Evolutionary conservation across 2,113 vertebrate genomes (phyloP), one percentile per base, ranked within the genome.

Genomic region (Pelvicachromis taeniatus): DNA sequence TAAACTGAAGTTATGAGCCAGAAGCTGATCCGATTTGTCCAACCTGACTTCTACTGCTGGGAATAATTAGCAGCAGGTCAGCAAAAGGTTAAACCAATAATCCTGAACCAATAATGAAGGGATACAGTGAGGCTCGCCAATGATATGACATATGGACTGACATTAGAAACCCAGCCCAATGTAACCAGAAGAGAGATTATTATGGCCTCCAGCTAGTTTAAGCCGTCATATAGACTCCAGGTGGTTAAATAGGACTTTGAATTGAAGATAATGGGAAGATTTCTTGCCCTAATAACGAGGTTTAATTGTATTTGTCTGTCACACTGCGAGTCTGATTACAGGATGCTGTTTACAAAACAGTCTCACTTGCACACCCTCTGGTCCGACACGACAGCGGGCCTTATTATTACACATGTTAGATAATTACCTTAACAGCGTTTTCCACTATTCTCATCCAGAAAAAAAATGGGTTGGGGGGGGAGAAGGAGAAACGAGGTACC

Each of bases 61-160:
- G 77, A 52, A 68, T 75, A 82, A 65, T 54, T 38, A 87, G 50
- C 78, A 77, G 58, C 7, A 54, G 83, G 11, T 54, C 14, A 31
- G 84, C 82, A 91, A 87, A 89, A 90, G 77, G 89, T 87, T 89
- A 73, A 77, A 85, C 77, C 85, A 68, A 55, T 84, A 81, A 82
- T 65, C 82, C 83, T 78, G 73, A 63, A 48, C 78, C 68, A 81
- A 65, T 33, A 13, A 17, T 82, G 53, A 10, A 17, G 35, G 12
- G 31, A 58, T 52, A 52, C 21, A 50, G 65, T 3, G 16, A 55
- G 13, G 77, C 9, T 82, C 61, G 77, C 78, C 63, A 21, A 38
- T 48, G 13, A 70, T 42, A 0, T 81, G 83, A 85, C 26, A 50
- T n/a, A 70, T 23, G 65, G 65, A 48, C 26, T 77, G 73, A 21